Evolutionary conservation across 1,140 invertebrate species (phyloP).

Genomic region (Drosophila bocki): DNA sequence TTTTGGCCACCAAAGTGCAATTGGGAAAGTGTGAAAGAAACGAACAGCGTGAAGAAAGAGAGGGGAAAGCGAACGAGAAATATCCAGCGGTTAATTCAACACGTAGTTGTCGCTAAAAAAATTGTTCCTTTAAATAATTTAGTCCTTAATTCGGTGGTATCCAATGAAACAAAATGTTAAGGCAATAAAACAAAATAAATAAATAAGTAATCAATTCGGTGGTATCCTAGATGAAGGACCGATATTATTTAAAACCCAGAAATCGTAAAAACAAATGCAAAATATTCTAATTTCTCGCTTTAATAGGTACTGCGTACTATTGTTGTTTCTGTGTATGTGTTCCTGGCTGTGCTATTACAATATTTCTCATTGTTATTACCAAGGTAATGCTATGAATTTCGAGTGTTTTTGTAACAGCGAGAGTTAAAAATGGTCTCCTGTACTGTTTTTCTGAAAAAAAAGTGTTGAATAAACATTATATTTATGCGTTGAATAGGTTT

Average conservation of each 20-base stretch:
- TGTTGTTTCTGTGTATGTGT: not conserved
- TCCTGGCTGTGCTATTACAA: too few relatives aligned
- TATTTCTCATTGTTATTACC: not conserved
- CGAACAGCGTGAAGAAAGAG: conserved; percentile 2
- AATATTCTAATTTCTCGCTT: too few relatives aligned
- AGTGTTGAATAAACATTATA: not conserved
- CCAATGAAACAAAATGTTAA: too few relatives aligned
- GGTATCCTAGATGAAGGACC: not conserved
- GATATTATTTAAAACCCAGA: not conserved
- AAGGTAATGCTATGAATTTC: not conserved
- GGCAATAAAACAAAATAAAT: too few relatives aligned
- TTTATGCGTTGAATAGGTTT: not conserved
- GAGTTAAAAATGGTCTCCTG: not conserved
- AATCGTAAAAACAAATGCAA: not conserved
- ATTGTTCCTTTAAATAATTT: not conserved
- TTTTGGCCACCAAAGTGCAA: conserved; percentile 29
- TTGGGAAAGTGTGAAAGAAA: conserved; percentile 34
- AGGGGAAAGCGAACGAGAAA: conserved; percentile 11
- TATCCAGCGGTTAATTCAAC: conserved; percentile 3
- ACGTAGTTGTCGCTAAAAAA: not conserved
- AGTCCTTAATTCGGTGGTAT: too few relatives aligned
- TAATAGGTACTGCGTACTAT: not conserved
- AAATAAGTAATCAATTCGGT: not conserved
- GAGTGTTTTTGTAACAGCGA: not conserved
- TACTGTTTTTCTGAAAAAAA: too few relatives aligned